phyloP scores from a whole-genome alignment of 1,140 invertebrate species.

The Phymastichus coffea region DNA sequence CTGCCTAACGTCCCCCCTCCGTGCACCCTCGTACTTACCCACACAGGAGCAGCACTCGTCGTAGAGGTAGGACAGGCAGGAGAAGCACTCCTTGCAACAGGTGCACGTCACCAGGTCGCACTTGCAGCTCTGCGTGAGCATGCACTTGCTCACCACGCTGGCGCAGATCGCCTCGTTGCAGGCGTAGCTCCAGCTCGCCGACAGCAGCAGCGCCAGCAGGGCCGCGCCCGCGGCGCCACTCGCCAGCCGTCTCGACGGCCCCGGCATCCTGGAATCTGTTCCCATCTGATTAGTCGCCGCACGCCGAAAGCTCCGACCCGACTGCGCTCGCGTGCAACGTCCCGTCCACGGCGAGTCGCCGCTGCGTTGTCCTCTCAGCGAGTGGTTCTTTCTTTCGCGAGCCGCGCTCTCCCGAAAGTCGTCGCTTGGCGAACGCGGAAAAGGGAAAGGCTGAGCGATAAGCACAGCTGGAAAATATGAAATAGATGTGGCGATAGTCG shows the following conservation, averaged over 20 bases:
- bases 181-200: slow-evolving; percentile 37
- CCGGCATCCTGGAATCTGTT: too few relatives aligned
- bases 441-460: too few relatives aligned
- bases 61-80: slow-evolving; percentile 85
- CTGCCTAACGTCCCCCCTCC: not conserved
- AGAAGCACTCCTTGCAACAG: slow-evolving; percentile 90
- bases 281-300: too few relatives aligned
- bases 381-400: too few relatives aligned
- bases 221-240: slow-evolving; percentile 22
- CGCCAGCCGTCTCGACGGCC: too few relatives aligned
- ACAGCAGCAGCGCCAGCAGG: slow-evolving; percentile 18
- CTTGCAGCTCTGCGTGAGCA: slow-evolving; percentile 93
- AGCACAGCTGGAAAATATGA: too few relatives aligned
- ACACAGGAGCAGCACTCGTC: slow-evolving; percentile 95
- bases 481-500: too few relatives aligned
- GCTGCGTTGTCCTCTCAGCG: not conserved
- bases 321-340: too few relatives aligned
- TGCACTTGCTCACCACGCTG: slow-evolving; percentile 92
- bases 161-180: slow-evolving; percentile 91
- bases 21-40: too few relatives aligned
- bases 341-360: not conserved
- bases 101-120: slow-evolving; percentile 84
- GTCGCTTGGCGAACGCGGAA: too few relatives aligned
- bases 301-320: too few relatives aligned
- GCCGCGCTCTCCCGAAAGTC: too few relatives aligned